phyloP scores from a whole-genome alignment of 2,888 invertebrate species.

The Nudaria mundana region DNA sequence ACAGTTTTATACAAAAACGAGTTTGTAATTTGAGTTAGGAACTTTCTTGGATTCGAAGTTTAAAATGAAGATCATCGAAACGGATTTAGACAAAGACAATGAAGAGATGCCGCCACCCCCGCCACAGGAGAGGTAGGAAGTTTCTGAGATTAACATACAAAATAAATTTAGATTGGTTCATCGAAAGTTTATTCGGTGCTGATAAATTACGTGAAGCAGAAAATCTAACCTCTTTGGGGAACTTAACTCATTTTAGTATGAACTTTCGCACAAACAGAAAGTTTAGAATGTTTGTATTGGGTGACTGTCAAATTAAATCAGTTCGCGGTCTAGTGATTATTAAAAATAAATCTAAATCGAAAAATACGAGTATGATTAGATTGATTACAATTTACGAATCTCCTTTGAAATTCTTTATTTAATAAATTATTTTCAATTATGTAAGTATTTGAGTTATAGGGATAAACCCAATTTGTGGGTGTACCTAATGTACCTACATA shows the following conservation, averaged over 20 bases:
- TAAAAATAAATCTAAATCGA: too few species aligned
- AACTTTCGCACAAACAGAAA: neutral
- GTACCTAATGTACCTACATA: too few species aligned
- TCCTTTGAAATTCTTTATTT: too few species aligned
- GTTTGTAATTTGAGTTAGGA: too few species aligned
- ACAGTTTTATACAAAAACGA: slow-evolving; percentile 8
- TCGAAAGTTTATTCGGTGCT: neutral
- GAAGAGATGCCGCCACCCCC: slow-evolving; percentile 25
- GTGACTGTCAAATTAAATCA: too few species aligned
- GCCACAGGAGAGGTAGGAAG: slow-evolving; percentile 38
- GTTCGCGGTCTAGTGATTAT: too few species aligned
- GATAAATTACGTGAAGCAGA: neutral
- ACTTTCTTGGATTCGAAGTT: slow-evolving; percentile 12
- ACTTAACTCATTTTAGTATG: neutral
- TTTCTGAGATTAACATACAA: neutral
- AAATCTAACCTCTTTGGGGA: too few species aligned
- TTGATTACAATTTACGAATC: too few species aligned
- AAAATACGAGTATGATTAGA: too few species aligned
- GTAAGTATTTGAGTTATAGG: too few species aligned
- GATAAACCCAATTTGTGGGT: too few species aligned
- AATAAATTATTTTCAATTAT: too few species aligned
- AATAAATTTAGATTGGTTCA: neutral
- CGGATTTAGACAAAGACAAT: slow-evolving; percentile 32
- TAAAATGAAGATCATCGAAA: slow-evolving; percentile 65
- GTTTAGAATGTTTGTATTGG: neutral